Base-by-base conservation (phyloP, 1,140 invertebrate species). In the Papilio machaon region DNA sequence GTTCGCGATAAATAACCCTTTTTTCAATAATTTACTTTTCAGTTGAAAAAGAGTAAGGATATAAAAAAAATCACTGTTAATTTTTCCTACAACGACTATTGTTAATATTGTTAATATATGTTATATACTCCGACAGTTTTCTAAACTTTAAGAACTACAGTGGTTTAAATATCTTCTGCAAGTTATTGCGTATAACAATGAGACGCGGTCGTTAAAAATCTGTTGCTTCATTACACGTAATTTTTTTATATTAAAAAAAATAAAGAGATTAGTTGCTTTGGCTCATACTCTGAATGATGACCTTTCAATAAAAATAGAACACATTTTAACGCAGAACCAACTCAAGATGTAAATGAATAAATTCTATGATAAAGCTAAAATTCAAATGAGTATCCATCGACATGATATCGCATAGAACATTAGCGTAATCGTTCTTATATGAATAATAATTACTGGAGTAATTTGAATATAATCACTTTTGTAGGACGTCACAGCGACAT, bases 401-500 rank as follows among this genome's bases (percentile, higher is more conserved):
- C 60, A 35, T 64, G 30, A 60, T 43, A 46, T 78, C 75, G 75
- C 54, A 30, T 23, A 64, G 19, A 47, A 67, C 43, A 79, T 79
- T 79, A 67, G 43, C 77, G 77, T 79, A 67, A 79, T 79, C 77
- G 54, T 79, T 67, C 77, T 79, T 79, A 79, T 79, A 79, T 79
- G 81, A 80, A 82, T 82, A 82, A 82, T 82, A 82, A 82, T 82
- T 82, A 82, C 17, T 43, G 19, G 19, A 74, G 75, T 78, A 83
- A 83, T 83, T 83, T 83, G 82, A 83, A 83, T 83, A 83, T 83
- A 83, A 83, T 83, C 82, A 80, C 82, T 76, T 79, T 70, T 52
- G 77, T 79, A 82, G 75, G 78, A 80, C 64, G 79, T 80, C 67
- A 75, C 64, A 60, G 82, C 82, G 82, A 81, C 82, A 81, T 52